Percentiles rank a stretch among this genome's conserved stretches.
Evolutionary conservation across 2,797 vertebrate species (phyloP).

Genomic region (Enteromius mattozi): DNA sequence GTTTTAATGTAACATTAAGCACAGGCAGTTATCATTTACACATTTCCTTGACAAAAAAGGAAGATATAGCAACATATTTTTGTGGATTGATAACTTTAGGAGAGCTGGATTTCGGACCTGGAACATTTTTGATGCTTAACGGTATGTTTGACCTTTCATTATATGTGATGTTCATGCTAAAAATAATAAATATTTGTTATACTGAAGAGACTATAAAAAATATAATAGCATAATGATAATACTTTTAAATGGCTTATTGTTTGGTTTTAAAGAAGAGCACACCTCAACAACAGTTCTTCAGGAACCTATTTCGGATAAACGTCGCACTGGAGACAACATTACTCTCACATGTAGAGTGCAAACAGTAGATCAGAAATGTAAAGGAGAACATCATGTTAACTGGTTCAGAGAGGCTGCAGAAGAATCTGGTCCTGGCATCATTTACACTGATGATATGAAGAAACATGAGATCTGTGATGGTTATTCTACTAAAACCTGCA

Average conservation of each 20-base stretch:
- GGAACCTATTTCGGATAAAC: conserved; percentile 1
- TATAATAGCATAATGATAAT: not conserved
- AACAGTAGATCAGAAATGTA: conserved; percentile 22
- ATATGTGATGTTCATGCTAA: not conserved
- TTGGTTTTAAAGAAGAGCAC: conserved; percentile 21
- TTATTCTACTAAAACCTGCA: conserved; percentile 20
- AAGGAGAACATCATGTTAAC: conserved; percentile 39
- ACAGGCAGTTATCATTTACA: conserved; percentile 27
- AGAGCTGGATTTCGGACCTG: conserved; percentile 39
- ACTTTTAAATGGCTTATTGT: not conserved
- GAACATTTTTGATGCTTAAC: conserved; percentile 33
- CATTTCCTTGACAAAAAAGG: conserved; percentile 19
- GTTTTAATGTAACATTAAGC: not conserved
- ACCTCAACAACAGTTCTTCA: conserved; percentile 27
- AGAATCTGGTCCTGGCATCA: conserved; percentile 39
- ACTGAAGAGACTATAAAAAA: not conserved
- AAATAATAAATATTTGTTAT: not conserved
- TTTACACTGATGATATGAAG: conserved; percentile 42
- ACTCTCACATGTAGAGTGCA: conserved; percentile 46
- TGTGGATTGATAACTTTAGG: conserved; percentile 33
- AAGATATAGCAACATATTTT: conserved; percentile 38
- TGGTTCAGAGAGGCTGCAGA: conserved; percentile 53
- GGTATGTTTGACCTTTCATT: conserved; percentile 10
- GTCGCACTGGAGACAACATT: conserved; percentile 42
- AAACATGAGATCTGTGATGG: conserved; percentile 31